Conservation (phyloP, 2,888 invertebrate species). For the Cephus nigrinus region DNA sequence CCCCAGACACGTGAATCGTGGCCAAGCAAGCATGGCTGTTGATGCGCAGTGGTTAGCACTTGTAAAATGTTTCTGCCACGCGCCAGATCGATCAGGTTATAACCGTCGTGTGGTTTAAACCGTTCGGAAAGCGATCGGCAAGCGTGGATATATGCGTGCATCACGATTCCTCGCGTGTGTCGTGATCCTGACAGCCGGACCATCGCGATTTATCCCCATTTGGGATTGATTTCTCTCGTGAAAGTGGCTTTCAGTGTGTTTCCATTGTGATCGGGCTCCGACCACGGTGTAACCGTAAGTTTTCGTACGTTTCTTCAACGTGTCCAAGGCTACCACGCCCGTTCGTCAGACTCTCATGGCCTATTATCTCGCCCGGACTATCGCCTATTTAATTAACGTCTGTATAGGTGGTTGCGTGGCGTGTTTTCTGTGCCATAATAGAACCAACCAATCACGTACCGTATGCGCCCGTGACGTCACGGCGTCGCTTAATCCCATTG, state of each 20-base stretch:
- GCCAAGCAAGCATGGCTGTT: constrained; percentile 67
- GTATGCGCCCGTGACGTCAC: constrained; percentile 57
- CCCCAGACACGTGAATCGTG: constrained; percentile 68
- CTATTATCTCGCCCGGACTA: constrained; percentile 45
- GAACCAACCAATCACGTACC: constrained; percentile 58
- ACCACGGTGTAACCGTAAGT: constrained; percentile 34
- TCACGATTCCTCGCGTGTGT: background rate
- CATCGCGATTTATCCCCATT: background rate
- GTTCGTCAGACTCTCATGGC: constrained; percentile 31
- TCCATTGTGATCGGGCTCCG: constrained; percentile 37
- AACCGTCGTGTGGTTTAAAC: constrained; percentile 48
- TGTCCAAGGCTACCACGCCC: constrained; percentile 31
- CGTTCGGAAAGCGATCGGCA: constrained; percentile 13
- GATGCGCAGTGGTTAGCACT: constrained; percentile 66
- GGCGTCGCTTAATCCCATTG: constrained; percentile 41
- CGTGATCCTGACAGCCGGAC: background rate
- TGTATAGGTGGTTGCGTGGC: constrained; percentile 65
- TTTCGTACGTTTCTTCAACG: constrained; percentile 19
- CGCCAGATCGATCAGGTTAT: constrained; percentile 64
- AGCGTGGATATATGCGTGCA: background rate
- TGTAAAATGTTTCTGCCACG: constrained; percentile 64
- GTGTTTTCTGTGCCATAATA: constrained; percentile 64
- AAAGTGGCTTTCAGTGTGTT: constrained; percentile 30
- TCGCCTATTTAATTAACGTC: constrained; percentile 60
- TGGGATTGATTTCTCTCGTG: constrained; percentile 2